phyloP scores from a whole-genome alignment of 2,888 invertebrate genomes.

The Tromatobia lineatoria region DNA sequence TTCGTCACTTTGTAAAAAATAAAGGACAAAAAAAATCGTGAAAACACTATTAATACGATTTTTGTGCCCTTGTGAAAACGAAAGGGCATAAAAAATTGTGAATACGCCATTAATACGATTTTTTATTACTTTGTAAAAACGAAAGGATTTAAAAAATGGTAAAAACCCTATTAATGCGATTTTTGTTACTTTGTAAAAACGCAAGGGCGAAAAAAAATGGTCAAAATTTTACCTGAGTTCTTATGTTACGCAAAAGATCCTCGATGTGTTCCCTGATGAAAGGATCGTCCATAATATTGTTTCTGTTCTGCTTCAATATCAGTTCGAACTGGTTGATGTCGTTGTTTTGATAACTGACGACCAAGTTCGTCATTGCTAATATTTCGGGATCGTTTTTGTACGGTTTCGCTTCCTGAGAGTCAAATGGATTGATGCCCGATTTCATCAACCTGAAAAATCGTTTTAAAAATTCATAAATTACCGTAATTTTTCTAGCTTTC shows the following conservation, averaged over 20 bases:
- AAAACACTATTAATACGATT: too few relatives aligned
- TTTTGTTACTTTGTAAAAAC: constrained; percentile 12
- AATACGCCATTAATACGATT: too few relatives aligned
- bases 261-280: constrained; percentile 99
- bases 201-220: constrained; percentile 6
- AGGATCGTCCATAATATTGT: constrained; percentile 99
- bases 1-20: constrained; percentile 6
- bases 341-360: constrained; percentile 98
- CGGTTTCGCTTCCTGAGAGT: constrained; percentile 99
- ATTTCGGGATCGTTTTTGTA: constrained; percentile 99
- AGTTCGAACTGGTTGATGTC: constrained; percentile 99
- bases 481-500: background rate
- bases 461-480: constrained; percentile 38
- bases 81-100: too few relatives aligned
- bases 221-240: constrained; percentile 87
- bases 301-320: constrained; percentile 96
- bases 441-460: constrained; percentile 94
- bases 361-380: constrained; percentile 99
- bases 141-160: background rate
- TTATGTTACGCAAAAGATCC: constrained; percentile 97
- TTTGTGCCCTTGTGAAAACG: too few relatives aligned
- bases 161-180: background rate
- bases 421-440: constrained; percentile 99
- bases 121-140: constrained; percentile 13
- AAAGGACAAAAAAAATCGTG: background rate